Evolutionary conservation across 2,797 vertebrate genomes (phyloP), one percentile per base, ranked within the genome.

Genomic region (Lagocephalus sceleratus): DNA sequence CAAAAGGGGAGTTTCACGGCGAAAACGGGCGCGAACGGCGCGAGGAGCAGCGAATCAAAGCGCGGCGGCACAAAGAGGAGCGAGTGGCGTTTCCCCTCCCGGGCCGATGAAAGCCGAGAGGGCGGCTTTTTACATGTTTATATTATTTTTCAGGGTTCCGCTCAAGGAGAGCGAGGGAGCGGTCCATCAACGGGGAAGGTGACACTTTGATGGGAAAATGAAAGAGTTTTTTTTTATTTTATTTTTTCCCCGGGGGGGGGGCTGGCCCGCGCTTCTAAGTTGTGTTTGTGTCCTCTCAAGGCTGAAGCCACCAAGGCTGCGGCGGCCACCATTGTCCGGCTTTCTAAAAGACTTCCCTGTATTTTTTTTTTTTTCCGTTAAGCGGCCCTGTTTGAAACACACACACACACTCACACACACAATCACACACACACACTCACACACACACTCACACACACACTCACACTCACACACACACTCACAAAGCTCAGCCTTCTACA

Each of bases 181-280:
- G 17, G 54, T 62, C 74, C 65, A 76, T 86, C 73, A 70, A 76
- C 68, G 58, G 59, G 65, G 73, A 82, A 82, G 82, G 77, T 77
- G 79, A 81, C 72, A 85, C 72, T 83, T 78, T 81, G 79, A 86
- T 80, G 73, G 75, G 70, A 68, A 87, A 85, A 85, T 77, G 66
- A 76, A 80, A 72, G 60, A 20, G 45, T 1, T 3, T 5, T 53
- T 66, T 35, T 57, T 73, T 60, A 43, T 66, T 39, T 54, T 68
- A 55, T 43, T 53, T 43, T 45, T 25, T 65, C 44, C n/a, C n/a
- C n/a, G n/a, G n/a, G n/a, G n/a, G n/a, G n/a, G n/a, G n/a, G n/a
- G n/a, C n/a, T 62, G 59, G 49, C 57, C 53, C 54, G 20, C 45
- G 57, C 26, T 35, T 5, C 45, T 6, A 12, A 5, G 17, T 12